phyloP scores from a whole-genome alignment of 2,888 invertebrate genomes.

The Ecliptopera silaceata region DNA sequence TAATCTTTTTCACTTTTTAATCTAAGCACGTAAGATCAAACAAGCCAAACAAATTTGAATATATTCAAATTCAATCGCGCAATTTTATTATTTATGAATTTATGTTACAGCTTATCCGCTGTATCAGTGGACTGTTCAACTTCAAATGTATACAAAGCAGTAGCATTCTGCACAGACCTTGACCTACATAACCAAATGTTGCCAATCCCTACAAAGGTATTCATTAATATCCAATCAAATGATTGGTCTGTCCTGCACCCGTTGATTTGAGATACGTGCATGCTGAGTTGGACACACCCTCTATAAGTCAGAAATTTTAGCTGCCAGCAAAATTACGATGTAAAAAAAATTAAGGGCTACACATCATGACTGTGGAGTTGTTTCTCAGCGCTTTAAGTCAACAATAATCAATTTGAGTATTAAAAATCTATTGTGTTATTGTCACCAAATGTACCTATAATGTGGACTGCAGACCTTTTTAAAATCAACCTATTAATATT shows the following conservation, averaged over 20 bases:
- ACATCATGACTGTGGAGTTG: constrained; percentile 2
- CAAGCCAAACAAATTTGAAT: no score
- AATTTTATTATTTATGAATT: neutral
- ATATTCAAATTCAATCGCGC: neutral
- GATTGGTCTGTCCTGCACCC: constrained; percentile 18
- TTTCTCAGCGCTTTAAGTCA: no score
- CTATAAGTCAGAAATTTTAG: no score
- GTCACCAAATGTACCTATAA: no score
- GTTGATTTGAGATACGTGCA: constrained; percentile 28
- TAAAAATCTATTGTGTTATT: no score
- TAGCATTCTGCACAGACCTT: constrained; percentile 4
- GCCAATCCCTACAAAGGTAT: constrained; percentile 27
- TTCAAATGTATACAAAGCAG: neutral
- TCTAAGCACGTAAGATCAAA: no score
- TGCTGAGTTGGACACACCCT: constrained; percentile 31
- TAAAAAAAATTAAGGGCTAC: constrained; percentile 21
- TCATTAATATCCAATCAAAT: constrained; percentile 28
- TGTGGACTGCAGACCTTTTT: no score
- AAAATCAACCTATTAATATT: no score
- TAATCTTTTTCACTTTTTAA: no score
- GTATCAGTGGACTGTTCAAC: no score
- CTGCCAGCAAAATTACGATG: no score
- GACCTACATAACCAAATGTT: constrained; percentile 34
- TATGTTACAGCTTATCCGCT: neutral
- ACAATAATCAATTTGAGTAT: no score